phyloP scores from a whole-genome alignment of 2,888 invertebrate species.

The Drosophila neonasuta region DNA sequence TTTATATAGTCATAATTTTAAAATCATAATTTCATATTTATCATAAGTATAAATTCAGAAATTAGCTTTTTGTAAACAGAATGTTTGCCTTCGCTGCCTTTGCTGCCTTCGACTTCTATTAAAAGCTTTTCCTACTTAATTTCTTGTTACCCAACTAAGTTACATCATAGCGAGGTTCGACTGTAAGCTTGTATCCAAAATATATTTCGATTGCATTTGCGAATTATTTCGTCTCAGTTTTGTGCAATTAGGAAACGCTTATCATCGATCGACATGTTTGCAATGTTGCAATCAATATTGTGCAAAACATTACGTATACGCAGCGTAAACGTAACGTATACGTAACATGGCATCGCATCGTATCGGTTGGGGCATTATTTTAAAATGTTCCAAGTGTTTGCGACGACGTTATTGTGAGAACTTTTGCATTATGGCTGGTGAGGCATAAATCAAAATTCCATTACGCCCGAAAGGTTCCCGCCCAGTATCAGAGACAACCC shows the following conservation, averaged over 20 bases:
- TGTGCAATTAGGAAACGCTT: constrained; percentile 6
- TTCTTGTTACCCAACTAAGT: no score
- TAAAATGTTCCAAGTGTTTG: constrained; percentile 53
- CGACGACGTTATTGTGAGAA: constrained; percentile 62
- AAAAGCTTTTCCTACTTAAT: no score
- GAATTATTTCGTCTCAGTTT: not conserved
- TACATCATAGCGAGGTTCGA: no score
- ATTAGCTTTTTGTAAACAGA: no score
- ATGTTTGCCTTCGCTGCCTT: no score
- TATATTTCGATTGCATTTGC: not conserved
- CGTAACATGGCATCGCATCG: constrained; percentile 22
- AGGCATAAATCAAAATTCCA: constrained; percentile 81
- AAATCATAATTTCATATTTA: no score
- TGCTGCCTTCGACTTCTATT: no score
- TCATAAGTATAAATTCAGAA: no score
- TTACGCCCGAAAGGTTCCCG: constrained; percentile 79
- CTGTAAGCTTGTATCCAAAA: no score
- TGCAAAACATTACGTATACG: constrained; percentile 51
- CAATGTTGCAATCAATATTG: constrained; percentile 39
- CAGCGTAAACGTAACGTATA: constrained; percentile 48
- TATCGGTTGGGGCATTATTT: constrained; percentile 40
- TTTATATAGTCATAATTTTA: no score
- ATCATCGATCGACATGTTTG: constrained; percentile 2
- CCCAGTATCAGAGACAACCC: constrained; percentile 80
- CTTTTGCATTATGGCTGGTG: constrained; percentile 79